These are phyloP conservation scores for Oplegnathus fasciatus DNA, from an alignment of 2,113 vertebrate species.

Conservation along the genomic window DNA sequence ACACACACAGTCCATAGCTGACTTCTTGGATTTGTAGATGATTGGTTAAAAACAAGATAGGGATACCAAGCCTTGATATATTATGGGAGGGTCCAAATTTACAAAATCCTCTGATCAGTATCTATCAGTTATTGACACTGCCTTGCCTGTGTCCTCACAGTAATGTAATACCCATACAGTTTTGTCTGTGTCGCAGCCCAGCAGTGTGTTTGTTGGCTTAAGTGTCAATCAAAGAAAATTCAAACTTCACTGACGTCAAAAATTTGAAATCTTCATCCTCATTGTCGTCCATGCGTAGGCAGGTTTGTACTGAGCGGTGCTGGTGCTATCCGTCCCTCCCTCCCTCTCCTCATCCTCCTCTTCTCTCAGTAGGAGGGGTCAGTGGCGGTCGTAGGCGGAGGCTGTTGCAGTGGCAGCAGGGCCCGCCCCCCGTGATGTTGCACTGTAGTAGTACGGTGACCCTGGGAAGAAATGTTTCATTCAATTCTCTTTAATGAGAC, in stretches of 20 bases:
- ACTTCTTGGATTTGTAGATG: constrained; percentile 31
- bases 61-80: constrained; percentile 23
- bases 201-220: constrained; percentile 42
- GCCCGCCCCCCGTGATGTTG: constrained; percentile 91
- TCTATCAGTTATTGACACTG: constrained; percentile 5
- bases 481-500: not conserved
- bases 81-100: constrained; percentile 32
- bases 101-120: constrained; percentile 14
- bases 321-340: constrained; percentile 76
- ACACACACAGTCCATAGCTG: constrained; percentile 2
- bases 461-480: constrained; percentile 80
- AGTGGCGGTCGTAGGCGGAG: constrained; percentile 95
- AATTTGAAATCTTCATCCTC: constrained; percentile 51
- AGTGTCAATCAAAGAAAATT: constrained; percentile 55
- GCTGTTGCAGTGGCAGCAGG: constrained; percentile 90
- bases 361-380: constrained; percentile 76
- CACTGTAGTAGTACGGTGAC: constrained; percentile 97
- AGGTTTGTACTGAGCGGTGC: constrained; percentile 67
- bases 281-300: constrained; percentile 32
- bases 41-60: constrained; percentile 18
- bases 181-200: constrained; percentile 40
- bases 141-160: constrained; percentile 20
- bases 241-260: constrained; percentile 67
- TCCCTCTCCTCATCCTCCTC: constrained; percentile 46
- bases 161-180: constrained; percentile 23